Conservation (phyloP, 1,140 invertebrate species). For the Semibalanus balanoides region DNA sequence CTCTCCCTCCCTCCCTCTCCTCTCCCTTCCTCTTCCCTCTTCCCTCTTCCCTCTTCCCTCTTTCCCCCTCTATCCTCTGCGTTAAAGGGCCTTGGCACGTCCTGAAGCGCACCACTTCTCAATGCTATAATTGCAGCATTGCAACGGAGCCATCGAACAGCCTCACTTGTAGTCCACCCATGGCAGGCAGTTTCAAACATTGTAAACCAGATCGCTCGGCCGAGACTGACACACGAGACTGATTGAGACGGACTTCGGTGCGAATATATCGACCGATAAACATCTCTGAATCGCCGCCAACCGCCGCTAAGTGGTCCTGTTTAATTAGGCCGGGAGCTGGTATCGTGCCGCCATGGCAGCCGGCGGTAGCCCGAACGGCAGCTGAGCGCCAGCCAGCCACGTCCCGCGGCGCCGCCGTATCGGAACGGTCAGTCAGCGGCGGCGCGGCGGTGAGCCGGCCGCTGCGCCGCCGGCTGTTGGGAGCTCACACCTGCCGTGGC, state of each 20-base stretch:
- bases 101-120: no score
- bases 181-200: background rate
- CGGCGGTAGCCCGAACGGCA: no score
- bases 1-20: conserved; percentile 1
- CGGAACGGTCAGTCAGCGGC: no score
- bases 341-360: no score
- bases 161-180: background rate
- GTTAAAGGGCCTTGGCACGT: no score
- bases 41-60: no score
- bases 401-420: conserved; percentile 19
- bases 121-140: no score
- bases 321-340: conserved; percentile 3
- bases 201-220: background rate
- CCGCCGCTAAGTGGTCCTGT: background rate
- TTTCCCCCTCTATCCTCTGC: no score
- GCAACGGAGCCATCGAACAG: no score
- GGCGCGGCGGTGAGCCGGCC: conserved; percentile 17
- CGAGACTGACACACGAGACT: background rate
- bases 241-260: background rate
- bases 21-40: background rate
- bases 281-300: background rate
- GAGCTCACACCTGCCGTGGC: background rate
- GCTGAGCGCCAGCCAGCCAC: no score
- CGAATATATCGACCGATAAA: background rate
- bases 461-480: background rate